A percentile compares a stretch with the other conserved stretches of the same genome.
Conservation (phyloP, 2,888 invertebrate species). For the Kryphioiulus occultus region DNA sequence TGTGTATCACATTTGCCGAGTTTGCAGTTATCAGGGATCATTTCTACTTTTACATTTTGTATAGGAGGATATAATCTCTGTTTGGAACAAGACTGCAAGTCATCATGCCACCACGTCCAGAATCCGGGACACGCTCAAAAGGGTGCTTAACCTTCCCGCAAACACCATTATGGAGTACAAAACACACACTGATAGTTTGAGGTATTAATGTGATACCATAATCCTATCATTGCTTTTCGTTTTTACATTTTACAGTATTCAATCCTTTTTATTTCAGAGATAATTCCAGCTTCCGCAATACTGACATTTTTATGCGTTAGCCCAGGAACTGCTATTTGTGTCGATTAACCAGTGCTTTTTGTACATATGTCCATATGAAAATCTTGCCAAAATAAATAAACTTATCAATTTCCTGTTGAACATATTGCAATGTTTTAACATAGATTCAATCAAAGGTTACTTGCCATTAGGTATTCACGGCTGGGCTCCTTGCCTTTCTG, state of each 20-base stretch:
- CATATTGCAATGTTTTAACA: not conserved
- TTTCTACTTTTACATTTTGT: slow-evolving; percentile 51
- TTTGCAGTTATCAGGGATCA: not conserved
- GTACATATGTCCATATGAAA: slow-evolving; percentile 36
- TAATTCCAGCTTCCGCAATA: slow-evolving; percentile 65
- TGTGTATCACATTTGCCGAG: not conserved
- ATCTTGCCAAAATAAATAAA: slow-evolving; percentile 12
- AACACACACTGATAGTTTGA: slow-evolving; percentile 73
- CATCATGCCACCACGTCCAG: slow-evolving; percentile 87
- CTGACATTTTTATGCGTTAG: slow-evolving; percentile 61
- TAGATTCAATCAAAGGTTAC: too few relatives aligned
- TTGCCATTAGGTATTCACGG: too few relatives aligned
- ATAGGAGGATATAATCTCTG: slow-evolving; percentile 92
- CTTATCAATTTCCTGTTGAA: not conserved
- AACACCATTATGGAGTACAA: slow-evolving; percentile 93
- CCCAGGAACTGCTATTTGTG: not conserved
- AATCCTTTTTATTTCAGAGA: slow-evolving; percentile 60
- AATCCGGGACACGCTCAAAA: slow-evolving; percentile 92
- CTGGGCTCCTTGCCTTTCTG: too few relatives aligned
- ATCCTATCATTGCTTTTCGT: slow-evolving; percentile 47
- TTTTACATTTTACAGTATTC: slow-evolving; percentile 42
- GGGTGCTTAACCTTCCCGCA: slow-evolving; percentile 92
- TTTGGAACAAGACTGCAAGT: slow-evolving; percentile 96
- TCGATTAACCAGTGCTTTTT: not conserved
- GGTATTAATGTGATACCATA: slow-evolving; percentile 65